Evolutionary conservation across 2,797 vertebrate species (phyloP).

Genomic region (Pseudochaenichthys georgianus): DNA sequence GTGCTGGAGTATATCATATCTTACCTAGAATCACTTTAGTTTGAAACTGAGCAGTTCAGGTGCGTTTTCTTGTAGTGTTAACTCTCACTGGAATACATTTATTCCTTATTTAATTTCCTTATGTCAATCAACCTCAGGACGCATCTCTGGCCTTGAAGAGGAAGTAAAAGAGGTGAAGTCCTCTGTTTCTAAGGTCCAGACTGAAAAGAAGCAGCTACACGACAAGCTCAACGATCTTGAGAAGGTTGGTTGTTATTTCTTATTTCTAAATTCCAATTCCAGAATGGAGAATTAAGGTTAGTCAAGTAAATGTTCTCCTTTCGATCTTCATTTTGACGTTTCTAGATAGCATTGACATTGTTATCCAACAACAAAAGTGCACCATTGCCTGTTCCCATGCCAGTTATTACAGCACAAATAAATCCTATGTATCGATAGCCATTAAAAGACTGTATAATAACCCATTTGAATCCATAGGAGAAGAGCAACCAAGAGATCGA

Average conservation of each 20-base stretch:
- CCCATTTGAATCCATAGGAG: constrained; percentile 81
- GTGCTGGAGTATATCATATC: constrained; percentile 37
- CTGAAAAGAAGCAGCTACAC: constrained; percentile 92
- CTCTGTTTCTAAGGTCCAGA: constrained; percentile 84
- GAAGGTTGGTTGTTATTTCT: constrained; percentile 85
- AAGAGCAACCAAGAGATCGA: constrained; percentile 97
- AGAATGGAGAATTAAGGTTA: not conserved
- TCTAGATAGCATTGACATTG: not conserved
- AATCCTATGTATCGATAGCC: not conserved
- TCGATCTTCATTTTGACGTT: not conserved
- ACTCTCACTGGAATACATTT: not conserved
- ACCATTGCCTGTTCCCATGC: not conserved
- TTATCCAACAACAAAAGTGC: not conserved
- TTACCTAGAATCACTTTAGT: not conserved
- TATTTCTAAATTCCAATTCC: not conserved
- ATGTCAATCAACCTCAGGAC: constrained; percentile 75
- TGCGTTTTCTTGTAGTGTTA: constrained; percentile 29
- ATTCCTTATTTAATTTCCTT: not conserved
- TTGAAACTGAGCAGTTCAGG: constrained; percentile 13
- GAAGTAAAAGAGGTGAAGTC: constrained; percentile 90
- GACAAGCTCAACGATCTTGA: constrained; percentile 90
- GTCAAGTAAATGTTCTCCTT: not conserved
- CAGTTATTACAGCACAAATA: not conserved
- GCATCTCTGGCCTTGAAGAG: constrained; percentile 88
- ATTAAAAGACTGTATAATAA: not conserved